Conservation (phyloP, 2,888 invertebrate species). For the Nomada ferruginata region DNA sequence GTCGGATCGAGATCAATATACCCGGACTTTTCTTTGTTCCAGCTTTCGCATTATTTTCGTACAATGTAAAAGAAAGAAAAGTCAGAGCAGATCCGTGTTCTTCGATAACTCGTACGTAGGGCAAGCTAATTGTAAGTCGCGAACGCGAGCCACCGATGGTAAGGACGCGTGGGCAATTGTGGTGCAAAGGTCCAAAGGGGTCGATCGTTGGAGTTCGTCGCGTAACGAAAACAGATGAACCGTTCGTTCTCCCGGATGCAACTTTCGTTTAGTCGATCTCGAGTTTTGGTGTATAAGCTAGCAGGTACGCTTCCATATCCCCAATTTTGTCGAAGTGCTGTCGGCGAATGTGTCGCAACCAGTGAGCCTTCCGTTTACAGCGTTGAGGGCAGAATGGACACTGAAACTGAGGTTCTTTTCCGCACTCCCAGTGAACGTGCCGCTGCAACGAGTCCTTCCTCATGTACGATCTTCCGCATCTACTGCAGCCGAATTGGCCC, state of each 20-base stretch:
- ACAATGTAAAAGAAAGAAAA: neutral
- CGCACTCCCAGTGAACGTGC: constrained; percentile 86
- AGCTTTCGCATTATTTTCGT: neutral
- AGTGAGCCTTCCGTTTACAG: constrained; percentile 84
- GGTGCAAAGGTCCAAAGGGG: neutral
- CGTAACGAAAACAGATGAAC: neutral
- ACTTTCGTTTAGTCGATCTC: constrained; percentile 62
- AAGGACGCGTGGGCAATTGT: neutral
- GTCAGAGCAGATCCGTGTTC: neutral
- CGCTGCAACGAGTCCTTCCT: constrained; percentile 87
- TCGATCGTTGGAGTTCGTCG: neutral
- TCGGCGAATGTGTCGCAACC: constrained; percentile 85
- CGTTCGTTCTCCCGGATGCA: neutral
- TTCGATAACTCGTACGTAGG: neutral
- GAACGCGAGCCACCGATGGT: neutral
- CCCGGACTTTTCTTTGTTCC: neutral
- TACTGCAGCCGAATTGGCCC: constrained; percentile 85
- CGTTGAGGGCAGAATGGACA: constrained; percentile 84
- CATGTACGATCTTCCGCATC: constrained; percentile 87
- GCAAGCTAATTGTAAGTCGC: neutral
- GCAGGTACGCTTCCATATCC: constrained; percentile 82
- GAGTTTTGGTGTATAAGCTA: constrained; percentile 59
- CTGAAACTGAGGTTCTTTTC: constrained; percentile 85
- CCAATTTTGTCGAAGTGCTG: constrained; percentile 86
- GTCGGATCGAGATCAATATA: neutral